Conservation (phyloP, 2,113 vertebrate genomes). For the Psephotus haematonotus region DNA sequence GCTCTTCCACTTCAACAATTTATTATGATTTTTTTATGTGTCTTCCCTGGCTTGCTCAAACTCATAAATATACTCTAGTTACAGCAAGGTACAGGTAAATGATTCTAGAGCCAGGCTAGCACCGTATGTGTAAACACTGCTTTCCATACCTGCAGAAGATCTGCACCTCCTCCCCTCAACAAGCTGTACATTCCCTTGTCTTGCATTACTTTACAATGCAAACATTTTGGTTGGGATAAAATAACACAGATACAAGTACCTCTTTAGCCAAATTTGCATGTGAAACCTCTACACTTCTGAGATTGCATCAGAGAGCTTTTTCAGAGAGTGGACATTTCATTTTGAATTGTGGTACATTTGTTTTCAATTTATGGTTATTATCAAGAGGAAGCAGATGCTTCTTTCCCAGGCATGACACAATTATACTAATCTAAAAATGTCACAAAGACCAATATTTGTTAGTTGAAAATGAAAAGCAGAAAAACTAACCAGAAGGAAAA, state of each 20-base stretch:
- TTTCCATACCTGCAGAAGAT: not conserved
- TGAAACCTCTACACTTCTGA: not conserved
- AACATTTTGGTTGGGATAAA: not conserved
- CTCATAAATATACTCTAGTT: not conserved
- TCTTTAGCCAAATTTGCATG: not conserved
- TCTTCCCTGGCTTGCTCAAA: not conserved
- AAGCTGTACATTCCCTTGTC: not conserved
- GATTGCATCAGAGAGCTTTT: not conserved
- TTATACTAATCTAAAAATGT: not conserved
- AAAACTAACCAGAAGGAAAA: not conserved
- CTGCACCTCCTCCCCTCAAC: not conserved
- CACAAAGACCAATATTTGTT: not conserved
- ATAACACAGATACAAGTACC: not conserved
- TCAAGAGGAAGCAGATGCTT: not conserved
- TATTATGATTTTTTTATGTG: not conserved
- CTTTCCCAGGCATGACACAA: not conserved
- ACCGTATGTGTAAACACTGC: accelerated
- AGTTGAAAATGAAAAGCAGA: not conserved
- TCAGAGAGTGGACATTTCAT: not conserved
- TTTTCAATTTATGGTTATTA: not conserved
- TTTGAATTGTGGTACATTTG: not conserved
- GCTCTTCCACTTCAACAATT: not conserved
- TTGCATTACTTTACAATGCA: not conserved
- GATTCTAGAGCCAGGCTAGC: not conserved
- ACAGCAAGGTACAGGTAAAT: not conserved